Percentiles rank a stretch among this genome's conserved stretches.
phyloP scores from a whole-genome alignment of 2,113 vertebrate genomes.

The Columbina picui region DNA sequence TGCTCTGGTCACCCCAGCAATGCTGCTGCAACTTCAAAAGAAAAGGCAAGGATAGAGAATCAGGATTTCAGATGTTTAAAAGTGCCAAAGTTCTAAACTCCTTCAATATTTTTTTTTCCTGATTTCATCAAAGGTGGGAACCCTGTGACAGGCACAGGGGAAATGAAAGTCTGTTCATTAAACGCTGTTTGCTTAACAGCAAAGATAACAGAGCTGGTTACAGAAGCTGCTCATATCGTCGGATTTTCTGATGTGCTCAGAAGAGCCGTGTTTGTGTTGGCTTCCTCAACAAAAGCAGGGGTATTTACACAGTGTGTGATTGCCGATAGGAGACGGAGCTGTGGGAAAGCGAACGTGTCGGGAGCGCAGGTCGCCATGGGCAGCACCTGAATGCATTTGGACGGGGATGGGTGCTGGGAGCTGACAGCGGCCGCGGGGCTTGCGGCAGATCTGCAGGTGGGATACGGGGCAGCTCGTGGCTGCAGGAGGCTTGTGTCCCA shows the following conservation, averaged over 20 bases:
- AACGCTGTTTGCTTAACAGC: background rate
- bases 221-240: background rate
- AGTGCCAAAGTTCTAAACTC: background rate
- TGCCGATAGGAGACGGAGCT: background rate
- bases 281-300: background rate
- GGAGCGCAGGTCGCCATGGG: background rate
- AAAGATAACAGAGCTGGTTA: background rate
- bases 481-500: rapidly evolving
- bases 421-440: background rate
- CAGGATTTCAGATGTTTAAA: background rate
- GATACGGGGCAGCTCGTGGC: background rate
- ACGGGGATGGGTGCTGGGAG: background rate
- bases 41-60: background rate
- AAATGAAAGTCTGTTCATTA: background rate
- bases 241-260: background rate
- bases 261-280: background rate
- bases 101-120: background rate
- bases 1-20: background rate
- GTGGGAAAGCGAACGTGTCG: background rate
- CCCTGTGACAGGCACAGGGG: background rate
- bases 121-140: background rate
- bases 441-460: background rate
- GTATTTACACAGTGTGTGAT: background rate
- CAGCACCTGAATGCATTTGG: rapidly evolving
- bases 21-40: rapidly evolving